Evolutionary conservation across 2,797 vertebrate genomes (phyloP).

Genomic region (Chloroceryle amazona): DNA sequence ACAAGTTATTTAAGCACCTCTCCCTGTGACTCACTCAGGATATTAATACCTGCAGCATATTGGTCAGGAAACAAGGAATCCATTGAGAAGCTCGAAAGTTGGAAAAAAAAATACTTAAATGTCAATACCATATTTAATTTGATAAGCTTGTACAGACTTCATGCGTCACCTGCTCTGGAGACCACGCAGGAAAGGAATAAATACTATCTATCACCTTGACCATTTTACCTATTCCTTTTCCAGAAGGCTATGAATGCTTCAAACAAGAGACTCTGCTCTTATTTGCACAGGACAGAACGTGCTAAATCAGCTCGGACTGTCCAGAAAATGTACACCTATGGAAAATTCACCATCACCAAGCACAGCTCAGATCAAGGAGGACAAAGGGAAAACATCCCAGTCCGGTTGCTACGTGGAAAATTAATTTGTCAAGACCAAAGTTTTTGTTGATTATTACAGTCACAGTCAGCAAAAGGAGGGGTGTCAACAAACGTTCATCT

Average conservation of each 20-base stretch:
- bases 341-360: not conserved
- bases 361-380: not conserved
- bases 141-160: not conserved
- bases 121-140: not conserved
- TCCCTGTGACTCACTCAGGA: not conserved
- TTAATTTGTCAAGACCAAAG: not conserved
- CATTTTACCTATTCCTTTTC: not conserved
- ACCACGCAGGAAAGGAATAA: not conserved
- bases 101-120: not conserved
- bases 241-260: not conserved
- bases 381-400: not conserved
- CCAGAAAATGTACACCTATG: not conserved
- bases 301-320: not conserved
- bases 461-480: not conserved
- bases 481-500: not conserved
- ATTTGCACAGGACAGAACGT: fast-evolving
- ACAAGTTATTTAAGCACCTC: not conserved
- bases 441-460: not conserved
- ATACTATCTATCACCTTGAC: not conserved
- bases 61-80: not conserved
- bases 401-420: fast-evolving
- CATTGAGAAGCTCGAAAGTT: not conserved
- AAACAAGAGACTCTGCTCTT: not conserved
- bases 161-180: not conserved
- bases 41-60: not conserved